Conservation (phyloP, 2,888 invertebrate genomes). For the Incurvaria masculella region DNA sequence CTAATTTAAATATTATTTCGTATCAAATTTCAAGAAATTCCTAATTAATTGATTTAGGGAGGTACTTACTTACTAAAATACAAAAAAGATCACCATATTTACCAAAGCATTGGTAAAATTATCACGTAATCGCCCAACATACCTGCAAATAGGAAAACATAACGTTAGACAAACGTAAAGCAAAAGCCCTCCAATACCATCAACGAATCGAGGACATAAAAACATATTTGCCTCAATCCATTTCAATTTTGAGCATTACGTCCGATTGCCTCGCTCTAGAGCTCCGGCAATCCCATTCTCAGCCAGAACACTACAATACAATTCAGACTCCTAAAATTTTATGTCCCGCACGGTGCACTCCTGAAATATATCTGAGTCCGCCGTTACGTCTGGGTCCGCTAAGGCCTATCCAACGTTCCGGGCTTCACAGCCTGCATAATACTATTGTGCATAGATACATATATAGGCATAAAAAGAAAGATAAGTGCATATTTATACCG, state of each 20-base stretch:
- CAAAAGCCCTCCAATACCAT: not conserved
- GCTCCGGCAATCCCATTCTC: not conserved
- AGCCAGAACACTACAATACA: not conserved
- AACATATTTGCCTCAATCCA: not conserved
- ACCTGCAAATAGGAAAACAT: not conserved
- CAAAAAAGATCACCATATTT: too few relatives aligned
- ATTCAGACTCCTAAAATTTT: constrained; percentile 42
- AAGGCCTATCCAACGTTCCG: not conserved
- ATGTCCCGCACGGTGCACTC: constrained; percentile 34
- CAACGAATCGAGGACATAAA: not conserved
- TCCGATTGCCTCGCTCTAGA: not conserved
- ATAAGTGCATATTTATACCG: constrained; percentile 55
- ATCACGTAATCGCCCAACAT: not conserved
- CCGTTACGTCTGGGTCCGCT: constrained; percentile 25
- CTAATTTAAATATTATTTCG: too few relatives aligned
- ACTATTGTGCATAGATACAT: constrained; percentile 48
- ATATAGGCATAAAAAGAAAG: constrained; percentile 50
- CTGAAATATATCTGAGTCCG: constrained; percentile 28
- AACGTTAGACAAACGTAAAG: not conserved
- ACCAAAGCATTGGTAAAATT: too few relatives aligned
- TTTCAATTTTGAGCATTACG: not conserved
- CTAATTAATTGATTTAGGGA: too few relatives aligned
- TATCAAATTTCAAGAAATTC: too few relatives aligned
- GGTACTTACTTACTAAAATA: too few relatives aligned
- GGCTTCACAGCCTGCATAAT: constrained; percentile 34